phyloP scores from a whole-genome alignment of 2,888 invertebrate species.

The Oconnorella tubifera region DNA sequence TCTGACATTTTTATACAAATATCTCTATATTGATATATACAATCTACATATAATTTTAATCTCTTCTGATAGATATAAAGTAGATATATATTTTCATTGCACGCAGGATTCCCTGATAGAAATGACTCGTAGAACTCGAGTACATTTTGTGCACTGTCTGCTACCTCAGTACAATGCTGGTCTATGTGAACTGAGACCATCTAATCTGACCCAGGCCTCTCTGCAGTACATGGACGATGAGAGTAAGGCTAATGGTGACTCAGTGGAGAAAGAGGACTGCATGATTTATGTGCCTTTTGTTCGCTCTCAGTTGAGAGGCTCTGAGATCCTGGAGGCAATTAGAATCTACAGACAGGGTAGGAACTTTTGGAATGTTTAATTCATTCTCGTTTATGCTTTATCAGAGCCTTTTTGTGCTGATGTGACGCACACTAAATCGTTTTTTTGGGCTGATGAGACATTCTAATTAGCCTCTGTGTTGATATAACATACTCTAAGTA shows the following conservation, averaged over 20 bases:
- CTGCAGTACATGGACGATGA: too few species aligned
- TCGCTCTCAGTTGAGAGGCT: conserved; percentile 74
- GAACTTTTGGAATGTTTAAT: not conserved
- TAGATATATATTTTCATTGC: too few species aligned
- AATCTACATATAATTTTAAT: too few species aligned
- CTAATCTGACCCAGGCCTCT: not conserved
- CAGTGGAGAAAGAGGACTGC: conserved; percentile 38
- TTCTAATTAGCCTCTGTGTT: too few species aligned
- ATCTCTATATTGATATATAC: too few species aligned
- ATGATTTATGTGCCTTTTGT: conserved; percentile 79
- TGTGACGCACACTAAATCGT: too few species aligned
- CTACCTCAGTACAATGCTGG: conserved; percentile 76
- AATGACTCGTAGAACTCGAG: conserved; percentile 77
- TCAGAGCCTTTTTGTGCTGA: too few species aligned
- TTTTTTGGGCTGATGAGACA: too few species aligned
- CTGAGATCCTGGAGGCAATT: conserved; percentile 82
- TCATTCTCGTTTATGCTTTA: too few species aligned
- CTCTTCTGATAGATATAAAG: too few species aligned
- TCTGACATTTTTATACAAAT: too few species aligned
- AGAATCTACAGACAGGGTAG: conserved; percentile 79
- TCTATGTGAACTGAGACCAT: conserved; percentile 59
- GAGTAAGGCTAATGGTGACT: not conserved
- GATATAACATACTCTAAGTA: too few species aligned
- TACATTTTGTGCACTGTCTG: conserved; percentile 82
- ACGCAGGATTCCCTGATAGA: conserved; percentile 82